phyloP scores from a whole-genome alignment of 2,113 vertebrate species.

The Butorides virescens region DNA sequence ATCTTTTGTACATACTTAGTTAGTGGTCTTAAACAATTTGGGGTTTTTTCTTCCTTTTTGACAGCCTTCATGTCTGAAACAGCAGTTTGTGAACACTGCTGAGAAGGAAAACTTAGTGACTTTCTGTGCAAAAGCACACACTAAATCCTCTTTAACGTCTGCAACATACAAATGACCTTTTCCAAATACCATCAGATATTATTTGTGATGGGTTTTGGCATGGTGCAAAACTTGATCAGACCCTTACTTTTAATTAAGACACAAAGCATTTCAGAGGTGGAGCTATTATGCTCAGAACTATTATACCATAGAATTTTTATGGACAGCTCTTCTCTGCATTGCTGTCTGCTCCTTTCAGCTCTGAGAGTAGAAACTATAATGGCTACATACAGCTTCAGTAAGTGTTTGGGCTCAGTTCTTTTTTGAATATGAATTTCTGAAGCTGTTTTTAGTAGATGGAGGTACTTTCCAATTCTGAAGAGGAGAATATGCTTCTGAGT shows the following conservation, averaged over 20 bases:
- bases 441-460: not conserved
- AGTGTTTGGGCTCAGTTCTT: not conserved
- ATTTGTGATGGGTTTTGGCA: not conserved
- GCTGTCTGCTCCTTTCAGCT: not conserved
- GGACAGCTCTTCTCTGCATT: not conserved
- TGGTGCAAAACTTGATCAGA: not conserved
- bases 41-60: not conserved
- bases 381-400: not conserved
- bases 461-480: not conserved
- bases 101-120: not conserved
- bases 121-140: not conserved
- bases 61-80: not conserved
- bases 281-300: not conserved
- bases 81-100: not conserved
- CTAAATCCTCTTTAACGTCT: not conserved
- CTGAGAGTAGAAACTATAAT: not conserved
- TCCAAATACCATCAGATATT: not conserved
- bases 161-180: not conserved
- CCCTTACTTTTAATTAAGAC: not conserved
- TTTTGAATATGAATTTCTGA: not conserved
- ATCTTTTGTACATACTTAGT: not conserved
- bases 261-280: not conserved
- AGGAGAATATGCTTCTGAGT: not conserved
- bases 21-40: not conserved
- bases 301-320: not conserved